Conservation (phyloP, 2,113 vertebrate genomes). For the Dicerorhinus sumatrensis region DNA sequence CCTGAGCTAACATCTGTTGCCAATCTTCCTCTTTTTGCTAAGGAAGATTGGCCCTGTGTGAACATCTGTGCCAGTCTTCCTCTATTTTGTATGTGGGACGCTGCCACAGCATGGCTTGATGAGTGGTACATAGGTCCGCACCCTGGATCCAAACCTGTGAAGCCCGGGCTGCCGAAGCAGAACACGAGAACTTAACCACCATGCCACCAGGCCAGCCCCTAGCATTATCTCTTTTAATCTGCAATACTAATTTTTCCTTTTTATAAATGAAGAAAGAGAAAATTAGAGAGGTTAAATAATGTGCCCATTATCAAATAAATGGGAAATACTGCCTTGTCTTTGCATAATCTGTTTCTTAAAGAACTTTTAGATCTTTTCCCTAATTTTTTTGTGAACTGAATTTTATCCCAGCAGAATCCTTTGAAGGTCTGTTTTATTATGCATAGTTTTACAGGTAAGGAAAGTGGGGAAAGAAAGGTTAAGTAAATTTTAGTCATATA, state of each 20-base stretch:
- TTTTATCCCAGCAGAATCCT: background rate
- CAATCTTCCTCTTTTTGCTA: too few species aligned
- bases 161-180: too few species aligned
- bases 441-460: background rate
- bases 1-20: too few species aligned
- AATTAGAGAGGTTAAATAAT: background rate
- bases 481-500: background rate
- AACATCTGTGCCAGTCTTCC: too few species aligned
- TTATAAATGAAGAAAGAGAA: conserved; percentile 10
- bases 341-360: background rate
- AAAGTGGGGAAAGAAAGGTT: background rate
- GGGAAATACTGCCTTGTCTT: background rate
- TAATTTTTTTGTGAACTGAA: background rate
- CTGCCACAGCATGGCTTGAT: too few species aligned
- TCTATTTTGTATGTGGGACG: too few species aligned
- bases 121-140: too few species aligned
- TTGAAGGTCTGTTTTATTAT: background rate
- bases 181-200: too few species aligned
- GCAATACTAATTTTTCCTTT: background rate
- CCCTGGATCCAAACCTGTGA: too few species aligned
- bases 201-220: background rate
- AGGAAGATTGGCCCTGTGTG: too few species aligned
- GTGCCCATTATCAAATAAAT: background rate
- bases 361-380: background rate
- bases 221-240: background rate